These are phyloP conservation scores for Cyprinodon variegatus DNA, from an alignment of 2,113 vertebrate genomes.

Conservation along the genomic window DNA sequence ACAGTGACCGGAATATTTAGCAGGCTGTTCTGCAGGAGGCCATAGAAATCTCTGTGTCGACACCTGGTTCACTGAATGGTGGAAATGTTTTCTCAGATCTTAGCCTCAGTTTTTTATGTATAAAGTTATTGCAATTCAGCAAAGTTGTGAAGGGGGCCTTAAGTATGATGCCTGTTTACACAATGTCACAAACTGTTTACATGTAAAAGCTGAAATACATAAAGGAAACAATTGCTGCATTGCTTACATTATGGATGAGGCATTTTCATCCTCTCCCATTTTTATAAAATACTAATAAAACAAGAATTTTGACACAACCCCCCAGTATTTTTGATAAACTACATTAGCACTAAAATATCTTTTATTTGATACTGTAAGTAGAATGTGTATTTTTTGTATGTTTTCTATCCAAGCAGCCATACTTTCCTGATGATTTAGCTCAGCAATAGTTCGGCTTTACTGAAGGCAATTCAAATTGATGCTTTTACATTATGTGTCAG, in stretches of 20 bases:
- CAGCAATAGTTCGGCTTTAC: too few relatives aligned
- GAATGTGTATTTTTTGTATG: too few relatives aligned
- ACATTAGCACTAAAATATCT: too few relatives aligned
- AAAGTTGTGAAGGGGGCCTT: background rate
- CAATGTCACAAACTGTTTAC: background rate
- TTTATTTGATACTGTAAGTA: too few relatives aligned
- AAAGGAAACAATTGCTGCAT: background rate
- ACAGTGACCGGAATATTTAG: conserved; percentile 10
- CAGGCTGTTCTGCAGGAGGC: background rate
- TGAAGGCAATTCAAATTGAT: too few relatives aligned
- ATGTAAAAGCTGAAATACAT: background rate
- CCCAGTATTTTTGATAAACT: too few relatives aligned
- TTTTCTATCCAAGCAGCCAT: too few relatives aligned
- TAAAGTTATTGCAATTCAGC: conserved; percentile 1
- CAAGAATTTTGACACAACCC: too few relatives aligned
- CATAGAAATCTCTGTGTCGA: background rate
- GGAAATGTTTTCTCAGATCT: conserved; percentile 10
- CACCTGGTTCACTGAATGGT: background rate
- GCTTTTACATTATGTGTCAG: too few relatives aligned
- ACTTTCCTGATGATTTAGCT: too few relatives aligned
- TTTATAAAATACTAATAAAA: too few relatives aligned
- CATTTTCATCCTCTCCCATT: too few relatives aligned
- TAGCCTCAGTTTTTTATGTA: background rate
- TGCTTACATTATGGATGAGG: background rate
- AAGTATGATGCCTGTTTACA: background rate